Evolutionary conservation across 2,797 vertebrate species (phyloP), one percentile per base, ranked within the genome.

Genomic region (Lacerta bilineata): DNA sequence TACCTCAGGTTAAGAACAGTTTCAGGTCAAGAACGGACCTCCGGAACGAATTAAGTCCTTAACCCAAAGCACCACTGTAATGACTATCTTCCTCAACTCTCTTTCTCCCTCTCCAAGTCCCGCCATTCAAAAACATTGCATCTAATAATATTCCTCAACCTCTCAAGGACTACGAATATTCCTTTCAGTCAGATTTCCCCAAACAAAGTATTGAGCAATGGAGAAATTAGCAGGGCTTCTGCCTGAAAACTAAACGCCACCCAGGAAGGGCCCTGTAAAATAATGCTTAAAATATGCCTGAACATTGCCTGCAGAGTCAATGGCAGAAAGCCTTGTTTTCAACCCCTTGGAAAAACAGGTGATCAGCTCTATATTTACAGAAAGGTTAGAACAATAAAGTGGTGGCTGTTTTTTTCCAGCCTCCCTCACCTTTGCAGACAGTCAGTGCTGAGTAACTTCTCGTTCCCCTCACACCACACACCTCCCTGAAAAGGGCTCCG

Each of bases 371-470:
- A 91, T 94, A 95, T 96, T 97, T 96, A 96, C 95, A 94, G 93
- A 95, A 93, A 94, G 93, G 94, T 97, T 91, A 95, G 91, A 96
- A 95, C 96, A 97, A 97, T 96, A 96, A 94, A 94, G 90, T 25
- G 50, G 90, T 25, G 41, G 87, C 91, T 55, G 89, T 88, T 84
- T 95, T 97, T 97, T 96, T 97, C 95, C 96, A 89, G 93, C 81
- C 89, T 88, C 92, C 95, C 95, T 96, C 94, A 95, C 95, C 95
- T 96, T 92, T 39, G 79, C 88, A 92, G 92, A 93, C 94, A 92
- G 92, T 68, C 90, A 95, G 90, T 92, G 94, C 91, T 96, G 95
- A 95, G 94, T 96, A 96, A 97, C 94, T 61, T 5, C 92, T 90
- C 82, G 55, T 27, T 50, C 87, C 92, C 88, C 89, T 55, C 91